Percentiles rank a stretch among this genome's conserved stretches.
Conservation (phyloP, 2,888 invertebrate species). For the Cyclophora punctaria region DNA sequence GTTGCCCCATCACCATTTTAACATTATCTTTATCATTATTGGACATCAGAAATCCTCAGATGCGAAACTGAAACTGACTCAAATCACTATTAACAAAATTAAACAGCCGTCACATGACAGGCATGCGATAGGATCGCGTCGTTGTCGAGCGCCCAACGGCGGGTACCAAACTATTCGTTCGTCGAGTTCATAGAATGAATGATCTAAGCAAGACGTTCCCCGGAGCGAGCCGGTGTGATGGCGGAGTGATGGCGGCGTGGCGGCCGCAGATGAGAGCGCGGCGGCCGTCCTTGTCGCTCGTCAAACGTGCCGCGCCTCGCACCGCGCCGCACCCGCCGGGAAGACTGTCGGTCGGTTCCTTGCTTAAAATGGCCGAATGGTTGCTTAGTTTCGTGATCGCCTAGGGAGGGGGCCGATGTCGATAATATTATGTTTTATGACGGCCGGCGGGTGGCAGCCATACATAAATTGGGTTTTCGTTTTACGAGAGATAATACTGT, state of each 20-base stretch:
- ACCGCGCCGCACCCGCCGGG: constrained; percentile 14
- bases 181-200: constrained; percentile 18
- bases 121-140: constrained; percentile 12
- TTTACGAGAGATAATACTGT: constrained; percentile 63
- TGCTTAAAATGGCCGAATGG: constrained; percentile 64
- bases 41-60: constrained; percentile 1
- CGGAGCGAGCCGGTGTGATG: too few species aligned
- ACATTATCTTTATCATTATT: background rate
- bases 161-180: constrained; percentile 7
- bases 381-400: constrained; percentile 71
- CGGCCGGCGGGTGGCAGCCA: constrained; percentile 43
- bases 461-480: constrained; percentile 67
- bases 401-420: constrained; percentile 68
- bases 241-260: constrained; percentile 47
- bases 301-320: constrained; percentile 3
- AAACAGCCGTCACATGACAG: constrained; percentile 2
- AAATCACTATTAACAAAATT: constrained; percentile 3
- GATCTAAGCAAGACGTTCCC: constrained; percentile 44
- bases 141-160: constrained; percentile 1
- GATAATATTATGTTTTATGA: constrained; percentile 72
- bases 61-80: constrained; percentile 3
- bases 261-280: constrained; percentile 9
- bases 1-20: constrained; percentile 4
- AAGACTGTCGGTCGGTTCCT: constrained; percentile 55
- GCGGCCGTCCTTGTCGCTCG: constrained; percentile 31